phyloP scores from a whole-genome alignment of 2,113 vertebrate genomes.

The Poeciliopsis turrubarensis region DNA sequence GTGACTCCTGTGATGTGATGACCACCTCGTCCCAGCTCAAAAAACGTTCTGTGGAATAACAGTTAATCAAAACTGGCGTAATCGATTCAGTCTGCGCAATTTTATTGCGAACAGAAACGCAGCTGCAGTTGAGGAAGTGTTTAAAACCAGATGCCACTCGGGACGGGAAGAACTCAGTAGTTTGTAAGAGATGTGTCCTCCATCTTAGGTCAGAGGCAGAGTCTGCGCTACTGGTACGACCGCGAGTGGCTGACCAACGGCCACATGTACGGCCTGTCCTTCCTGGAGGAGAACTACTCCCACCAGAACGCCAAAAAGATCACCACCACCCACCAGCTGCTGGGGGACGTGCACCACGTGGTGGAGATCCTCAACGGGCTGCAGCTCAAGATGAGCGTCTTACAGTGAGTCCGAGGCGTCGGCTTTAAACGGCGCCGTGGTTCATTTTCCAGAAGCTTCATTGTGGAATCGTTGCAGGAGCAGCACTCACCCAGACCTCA shows the following conservation, averaged over 20 bases:
- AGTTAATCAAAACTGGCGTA: too few species aligned
- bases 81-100: too few species aligned
- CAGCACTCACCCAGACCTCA: constrained; percentile 89
- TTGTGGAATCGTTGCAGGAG: constrained; percentile 74
- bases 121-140: too few species aligned
- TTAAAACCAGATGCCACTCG: too few species aligned
- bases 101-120: too few species aligned
- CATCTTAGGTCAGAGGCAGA: constrained; percentile 90
- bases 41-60: too few species aligned
- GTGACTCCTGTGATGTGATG: too few species aligned
- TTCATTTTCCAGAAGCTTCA: too few species aligned
- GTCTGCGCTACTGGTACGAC: constrained; percentile 95
- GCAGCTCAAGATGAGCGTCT: constrained; percentile 94
- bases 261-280: constrained; percentile 93
- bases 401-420: constrained; percentile 85
- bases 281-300: constrained; percentile 95
- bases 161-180: too few species aligned
- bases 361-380: constrained; percentile 92
- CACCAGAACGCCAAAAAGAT: constrained; percentile 97
- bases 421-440: too few species aligned
- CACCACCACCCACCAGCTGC: constrained; percentile 94
- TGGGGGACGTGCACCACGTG: constrained; percentile 93
- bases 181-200: not conserved
- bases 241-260: constrained; percentile 93
- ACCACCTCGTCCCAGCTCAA: too few species aligned